Evolutionary conservation across 2,888 invertebrate species (phyloP), one percentile per base, ranked within the genome.

Genomic region (Siphlonurus alternatus): DNA sequence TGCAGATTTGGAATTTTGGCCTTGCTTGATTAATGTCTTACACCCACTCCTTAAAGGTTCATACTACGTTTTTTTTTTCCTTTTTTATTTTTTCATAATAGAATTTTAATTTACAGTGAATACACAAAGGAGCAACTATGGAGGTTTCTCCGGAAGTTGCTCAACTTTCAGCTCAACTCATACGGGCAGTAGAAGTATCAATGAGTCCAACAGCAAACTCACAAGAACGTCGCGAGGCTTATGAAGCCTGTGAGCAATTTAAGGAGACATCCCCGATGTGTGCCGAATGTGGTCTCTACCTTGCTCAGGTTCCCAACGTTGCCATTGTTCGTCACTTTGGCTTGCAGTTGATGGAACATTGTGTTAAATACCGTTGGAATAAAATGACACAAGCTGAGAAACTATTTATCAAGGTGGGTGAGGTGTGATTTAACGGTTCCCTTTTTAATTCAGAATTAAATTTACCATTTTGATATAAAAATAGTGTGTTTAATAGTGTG

Each of bases 341-440:
- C 0, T 78, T 96, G 0, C 94, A 95, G 71, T 77, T 96, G 0
- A 88, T 97, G 83, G 95, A 96, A 74, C 89, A 95, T 72, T 90
- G 89, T 63, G 88, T 95, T 25, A 95, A 93, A 77, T 94, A 91
- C 72, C 83, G 90, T 66, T 96, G 95, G 96, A 90, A 89, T 66
- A 87, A 88, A 70, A 89, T 95, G 71, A 85, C 87, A 2, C 88
- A 89, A 70, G 85, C 86, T 64, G 92, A 94, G 72, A 95, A 94
- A 76, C 79, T 92, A 66, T 90, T 88, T 72, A 90, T 95, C 65
- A 94, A 94, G 80, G 84, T 84, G 74, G 71, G 67, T 66, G 66
- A 72, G 22, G n/a, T n/a, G n/a, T n/a, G n/a, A n/a, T n/a, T n/a
- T n/a, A n/a, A 24, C 2, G 23, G 23, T 5, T n/a, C 1, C 10